phyloP scores from a whole-genome alignment of 1,140 invertebrate genomes.

The Drosophila baimaii region DNA sequence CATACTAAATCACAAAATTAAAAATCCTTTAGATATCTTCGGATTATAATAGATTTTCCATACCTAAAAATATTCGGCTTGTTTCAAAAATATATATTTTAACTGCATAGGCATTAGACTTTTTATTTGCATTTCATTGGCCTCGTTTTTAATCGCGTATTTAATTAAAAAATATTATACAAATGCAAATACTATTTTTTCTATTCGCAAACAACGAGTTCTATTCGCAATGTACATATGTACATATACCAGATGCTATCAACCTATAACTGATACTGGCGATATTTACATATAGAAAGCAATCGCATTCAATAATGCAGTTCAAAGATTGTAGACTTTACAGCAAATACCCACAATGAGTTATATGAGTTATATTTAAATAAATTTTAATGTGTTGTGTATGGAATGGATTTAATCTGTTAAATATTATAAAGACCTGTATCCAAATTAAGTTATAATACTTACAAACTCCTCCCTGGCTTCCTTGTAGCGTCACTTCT shows the following conservation, averaged over 20 bases:
- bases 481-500: constrained; percentile 60
- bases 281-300: constrained; percentile 1
- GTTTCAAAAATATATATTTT: not conserved
- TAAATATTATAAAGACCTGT: not conserved
- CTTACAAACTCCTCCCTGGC: not conserved
- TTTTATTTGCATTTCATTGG: not conserved
- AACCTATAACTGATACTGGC: not conserved
- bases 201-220: not conserved
- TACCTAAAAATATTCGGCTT: too few relatives aligned
- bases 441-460: not conserved
- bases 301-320: not conserved
- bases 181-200: not conserved
- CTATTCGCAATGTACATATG: not conserved
- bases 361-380: not conserved
- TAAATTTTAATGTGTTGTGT: not conserved
- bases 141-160: not conserved
- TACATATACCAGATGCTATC: too few relatives aligned
- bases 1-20: too few relatives aligned
- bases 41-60: too few relatives aligned
- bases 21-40: too few relatives aligned
- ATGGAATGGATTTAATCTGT: too few relatives aligned
- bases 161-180: not conserved
- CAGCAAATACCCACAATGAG: not conserved
- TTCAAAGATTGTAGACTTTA: constrained; percentile 1
- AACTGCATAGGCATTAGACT: not conserved